These are phyloP conservation scores for Laothoe populi DNA, from an alignment of 2,888 invertebrate genomes.

Conservation along the genomic window DNA sequence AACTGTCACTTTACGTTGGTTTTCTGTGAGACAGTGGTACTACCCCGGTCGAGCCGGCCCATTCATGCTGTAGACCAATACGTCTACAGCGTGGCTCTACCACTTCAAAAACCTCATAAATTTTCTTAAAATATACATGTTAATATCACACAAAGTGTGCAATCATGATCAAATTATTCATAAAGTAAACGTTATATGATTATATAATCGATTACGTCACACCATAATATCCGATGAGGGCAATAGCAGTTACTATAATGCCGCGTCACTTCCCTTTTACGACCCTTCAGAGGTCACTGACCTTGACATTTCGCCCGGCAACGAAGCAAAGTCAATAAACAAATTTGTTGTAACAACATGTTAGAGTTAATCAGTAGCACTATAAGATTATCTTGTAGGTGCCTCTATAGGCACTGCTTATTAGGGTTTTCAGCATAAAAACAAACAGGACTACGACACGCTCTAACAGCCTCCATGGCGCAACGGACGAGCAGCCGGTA, in stretches of 20 bases:
- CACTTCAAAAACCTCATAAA: slow-evolving; percentile 1
- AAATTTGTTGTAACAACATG: slow-evolving; percentile 35
- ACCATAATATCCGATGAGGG: slow-evolving; percentile 33
- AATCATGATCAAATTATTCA: slow-evolving; percentile 22
- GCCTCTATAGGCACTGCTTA: too few species aligned
- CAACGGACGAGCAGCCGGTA: too few species aligned
- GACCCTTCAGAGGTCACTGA: slow-evolving; percentile 54
- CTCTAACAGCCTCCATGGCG: too few species aligned
- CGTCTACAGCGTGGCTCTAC: too few species aligned
- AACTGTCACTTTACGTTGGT: too few species aligned
- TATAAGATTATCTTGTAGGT: too few species aligned
- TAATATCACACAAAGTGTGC: slow-evolving; percentile 7
- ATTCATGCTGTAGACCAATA: too few species aligned
- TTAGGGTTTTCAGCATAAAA: too few species aligned
- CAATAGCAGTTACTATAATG: slow-evolving; percentile 38
- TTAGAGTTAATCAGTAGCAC: slow-evolving; percentile 57
- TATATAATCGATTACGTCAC: slow-evolving; percentile 16
- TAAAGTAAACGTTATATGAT: slow-evolving; percentile 15
- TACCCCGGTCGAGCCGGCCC: too few species aligned
- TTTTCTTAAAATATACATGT: not conserved
- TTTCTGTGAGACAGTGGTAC: too few species aligned
- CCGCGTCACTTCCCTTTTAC: slow-evolving; percentile 41
- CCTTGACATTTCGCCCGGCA: slow-evolving; percentile 54
- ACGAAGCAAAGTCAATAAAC: slow-evolving; percentile 41
- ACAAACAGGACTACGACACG: too few species aligned